Evolutionary conservation across 1,140 invertebrate genomes (phyloP), one percentile per base, ranked within the genome.

Genomic region (Anastrepha ludens): DNA sequence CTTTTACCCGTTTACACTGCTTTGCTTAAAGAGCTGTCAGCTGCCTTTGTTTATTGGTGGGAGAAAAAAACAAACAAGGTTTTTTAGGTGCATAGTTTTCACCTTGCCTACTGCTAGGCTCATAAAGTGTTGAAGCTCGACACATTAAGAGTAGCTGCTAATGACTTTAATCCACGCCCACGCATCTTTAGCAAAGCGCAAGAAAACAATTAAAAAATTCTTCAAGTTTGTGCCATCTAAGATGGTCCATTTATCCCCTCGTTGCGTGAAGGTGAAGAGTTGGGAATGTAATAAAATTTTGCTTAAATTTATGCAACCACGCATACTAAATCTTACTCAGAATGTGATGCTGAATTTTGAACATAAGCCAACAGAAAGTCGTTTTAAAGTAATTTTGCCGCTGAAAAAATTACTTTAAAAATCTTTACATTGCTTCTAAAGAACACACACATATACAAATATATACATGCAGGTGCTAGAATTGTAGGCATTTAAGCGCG

Each of bases 181-280:
- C 3, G n/a, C 47, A 81, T 4, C 44, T 47, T 29, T 15, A 81
- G 9, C 17, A 2, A n/a, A 11, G 47, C 74, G 15, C 15, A 20
- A 81, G 74, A 81, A 81, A 81, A 55, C 74, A 81, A 81, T 81
- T 81, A 81, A 81, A 81, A 74, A 81, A 81, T 81, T 81, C 74
- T 81, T 55, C 20, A n/a, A 81, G n/a, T 81, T 81, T 11, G 20
- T 29, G 74, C 47, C 74, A 81, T 17, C 47, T 58, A 81, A 81
- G 20, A 55, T 9, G 15, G 29, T 7, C 15, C 41, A 20, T 44
- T 41, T 17, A 62, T 5, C 1, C 60, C n/a, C 29, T 0, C 29
- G 47, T 6, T 11, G 74, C 74, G 9, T 15, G 47, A 55, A 81
- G 44, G 74, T 81, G 74, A 81, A 81, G 47, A 81, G 47, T 81